Evolutionary conservation across 2,113 vertebrate species (phyloP).

Genomic region (Platycercus adscitus): DNA sequence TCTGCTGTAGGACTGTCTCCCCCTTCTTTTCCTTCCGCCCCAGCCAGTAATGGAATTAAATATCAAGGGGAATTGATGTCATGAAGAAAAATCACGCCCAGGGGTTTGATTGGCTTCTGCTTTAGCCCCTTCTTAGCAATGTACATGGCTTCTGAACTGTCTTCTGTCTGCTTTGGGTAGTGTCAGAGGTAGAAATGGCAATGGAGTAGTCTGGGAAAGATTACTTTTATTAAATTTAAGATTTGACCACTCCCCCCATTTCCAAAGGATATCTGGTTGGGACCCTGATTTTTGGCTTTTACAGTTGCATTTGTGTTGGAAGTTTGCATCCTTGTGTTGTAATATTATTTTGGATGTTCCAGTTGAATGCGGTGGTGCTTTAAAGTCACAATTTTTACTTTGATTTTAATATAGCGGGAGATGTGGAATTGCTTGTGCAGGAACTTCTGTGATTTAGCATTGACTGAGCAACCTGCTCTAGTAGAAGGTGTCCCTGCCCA

Average conservation of each 20-base stretch:
- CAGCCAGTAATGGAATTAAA: background rate
- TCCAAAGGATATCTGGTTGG: background rate
- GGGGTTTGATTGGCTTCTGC: background rate
- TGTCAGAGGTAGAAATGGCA: background rate
- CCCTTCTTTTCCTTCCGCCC: background rate
- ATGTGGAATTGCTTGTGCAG: background rate
- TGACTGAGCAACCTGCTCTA: background rate
- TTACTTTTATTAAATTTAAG: background rate
- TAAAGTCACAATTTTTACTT: background rate
- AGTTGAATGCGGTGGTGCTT: background rate
- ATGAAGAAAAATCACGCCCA: background rate
- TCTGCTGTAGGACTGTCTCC: background rate
- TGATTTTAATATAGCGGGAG: background rate
- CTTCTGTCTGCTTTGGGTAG: rapidly evolving
- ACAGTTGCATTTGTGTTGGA: background rate
- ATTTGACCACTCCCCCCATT: background rate
- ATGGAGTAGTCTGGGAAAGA: background rate
- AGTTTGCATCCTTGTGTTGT: background rate
- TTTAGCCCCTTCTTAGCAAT: background rate
- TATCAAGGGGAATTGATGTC: background rate
- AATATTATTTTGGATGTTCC: background rate
- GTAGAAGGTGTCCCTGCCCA: background rate
- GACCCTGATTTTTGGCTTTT: background rate
- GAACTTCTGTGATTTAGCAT: background rate
- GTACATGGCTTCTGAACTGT: rapidly evolving